Evolutionary conservation across 2,888 invertebrate genomes (phyloP).

Genomic region (Branchipolynoe longqiensis): DNA sequence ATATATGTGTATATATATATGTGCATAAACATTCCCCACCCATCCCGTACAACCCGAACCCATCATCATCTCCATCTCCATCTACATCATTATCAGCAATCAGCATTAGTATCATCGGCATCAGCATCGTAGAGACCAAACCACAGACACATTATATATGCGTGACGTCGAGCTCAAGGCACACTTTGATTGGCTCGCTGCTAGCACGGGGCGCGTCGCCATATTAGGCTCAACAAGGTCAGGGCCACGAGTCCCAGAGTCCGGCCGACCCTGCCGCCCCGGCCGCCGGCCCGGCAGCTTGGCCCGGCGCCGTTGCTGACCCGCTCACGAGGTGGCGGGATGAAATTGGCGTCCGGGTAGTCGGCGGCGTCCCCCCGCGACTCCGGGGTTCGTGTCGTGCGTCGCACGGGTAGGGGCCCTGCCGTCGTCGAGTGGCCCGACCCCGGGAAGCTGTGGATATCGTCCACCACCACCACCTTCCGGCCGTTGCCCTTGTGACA

Average conservation of each 20-base stretch:
- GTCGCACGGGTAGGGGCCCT: neutral
- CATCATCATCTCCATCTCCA: no score
- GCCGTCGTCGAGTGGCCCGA: neutral
- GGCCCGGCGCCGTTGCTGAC: conserved; percentile 16
- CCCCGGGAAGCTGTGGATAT: neutral
- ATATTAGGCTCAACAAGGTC: neutral
- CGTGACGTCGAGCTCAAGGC: no score
- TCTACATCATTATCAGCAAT: no score
- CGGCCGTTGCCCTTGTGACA: conserved; percentile 24
- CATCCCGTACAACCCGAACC: no score
- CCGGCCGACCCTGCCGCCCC: no score
- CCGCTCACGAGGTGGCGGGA: conserved; percentile 23
- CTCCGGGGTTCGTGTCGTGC: conserved; percentile 14
- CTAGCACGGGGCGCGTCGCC: conserved; percentile 5
- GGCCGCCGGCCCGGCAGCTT: neutral
- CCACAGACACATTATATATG: no score
- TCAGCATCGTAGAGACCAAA: no score
- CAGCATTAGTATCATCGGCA: no score
- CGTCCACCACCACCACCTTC: conserved; percentile 6
- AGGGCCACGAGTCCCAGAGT: conserved; percentile 1
- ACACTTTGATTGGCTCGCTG: neutral
- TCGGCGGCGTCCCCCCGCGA: neutral
- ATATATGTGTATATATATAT: no score
- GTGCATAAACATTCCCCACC: no score
- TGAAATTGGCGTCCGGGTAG: conserved; percentile 2